These are phyloP conservation scores for Myopa testacea DNA, from an alignment of 2,888 invertebrate species.

Conservation along the genomic window DNA sequence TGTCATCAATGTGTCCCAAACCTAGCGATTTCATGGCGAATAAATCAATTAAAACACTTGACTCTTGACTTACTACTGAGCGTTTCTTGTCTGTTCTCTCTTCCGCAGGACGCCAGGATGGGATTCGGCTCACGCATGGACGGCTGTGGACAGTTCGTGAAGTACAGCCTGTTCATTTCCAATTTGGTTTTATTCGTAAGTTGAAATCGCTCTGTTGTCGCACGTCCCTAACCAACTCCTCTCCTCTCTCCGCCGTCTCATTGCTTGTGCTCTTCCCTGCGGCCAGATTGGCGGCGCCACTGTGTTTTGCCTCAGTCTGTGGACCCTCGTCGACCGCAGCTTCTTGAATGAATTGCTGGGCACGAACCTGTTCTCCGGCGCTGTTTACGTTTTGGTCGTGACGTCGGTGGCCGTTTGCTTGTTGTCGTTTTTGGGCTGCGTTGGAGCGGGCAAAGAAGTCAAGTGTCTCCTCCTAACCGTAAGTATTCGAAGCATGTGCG, in stretches of 20 bases:
- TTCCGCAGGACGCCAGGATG: conserved; percentile 69
- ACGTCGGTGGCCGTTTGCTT: conserved; percentile 85
- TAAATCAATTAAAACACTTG: too few relatives aligned
- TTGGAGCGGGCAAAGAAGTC: conserved; percentile 94
- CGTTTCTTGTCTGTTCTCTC: neutral
- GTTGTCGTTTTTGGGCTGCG: conserved; percentile 90
- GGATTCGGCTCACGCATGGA: conserved; percentile 86
- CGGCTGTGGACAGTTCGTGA: conserved; percentile 89
- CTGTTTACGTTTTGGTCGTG: conserved; percentile 85
- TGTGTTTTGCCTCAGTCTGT: conserved; percentile 83
- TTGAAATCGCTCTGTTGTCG: conserved; percentile 53
- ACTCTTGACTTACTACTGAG: too few relatives aligned
- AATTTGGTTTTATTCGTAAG: conserved; percentile 91
- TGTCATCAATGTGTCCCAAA: too few relatives aligned
- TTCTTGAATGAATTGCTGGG: conserved; percentile 88
- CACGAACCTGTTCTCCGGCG: conserved; percentile 87
- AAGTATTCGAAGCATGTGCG: conserved; percentile 61
- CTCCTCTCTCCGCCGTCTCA: neutral
- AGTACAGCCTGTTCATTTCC: conserved; percentile 84
- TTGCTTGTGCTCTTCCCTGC: conserved; percentile 25
- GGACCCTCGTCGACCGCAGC: conserved; percentile 86
- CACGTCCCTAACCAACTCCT: neutral
- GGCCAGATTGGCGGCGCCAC: conserved; percentile 81
- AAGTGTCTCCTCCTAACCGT: conserved; percentile 93
- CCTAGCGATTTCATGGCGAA: too few relatives aligned